A percentile compares a stretch with the other conserved stretches of the same genome.
These are phyloP conservation scores for Oncopodura yosiiana DNA, from an alignment of 1,140 invertebrate genomes.

Conservation along the genomic window DNA sequence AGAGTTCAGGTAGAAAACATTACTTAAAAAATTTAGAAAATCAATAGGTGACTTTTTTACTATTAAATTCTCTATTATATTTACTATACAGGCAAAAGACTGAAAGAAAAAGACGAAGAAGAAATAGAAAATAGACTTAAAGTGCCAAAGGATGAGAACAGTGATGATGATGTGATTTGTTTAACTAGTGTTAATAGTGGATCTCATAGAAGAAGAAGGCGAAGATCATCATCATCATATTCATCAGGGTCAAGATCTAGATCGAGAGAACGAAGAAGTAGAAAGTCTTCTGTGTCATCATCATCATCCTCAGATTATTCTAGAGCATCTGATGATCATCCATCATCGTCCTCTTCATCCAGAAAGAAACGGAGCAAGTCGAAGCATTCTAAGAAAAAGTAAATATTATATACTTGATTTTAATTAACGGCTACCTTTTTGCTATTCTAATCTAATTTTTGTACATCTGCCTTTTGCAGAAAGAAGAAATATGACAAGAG, in stretches of 20 bases:
- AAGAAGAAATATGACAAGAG: slow-evolving; percentile 4
- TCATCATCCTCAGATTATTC: not conserved
- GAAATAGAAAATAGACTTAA: not conserved
- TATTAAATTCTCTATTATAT: too few species aligned
- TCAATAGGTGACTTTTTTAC: too few species aligned
- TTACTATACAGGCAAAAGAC: not conserved
- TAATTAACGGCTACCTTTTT: not conserved
- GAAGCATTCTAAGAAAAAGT: slow-evolving; percentile 19
- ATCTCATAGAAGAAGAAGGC: slow-evolving; percentile 1
- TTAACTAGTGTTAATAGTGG: not conserved
- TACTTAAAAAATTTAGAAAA: too few species aligned
- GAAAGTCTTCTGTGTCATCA: not conserved
- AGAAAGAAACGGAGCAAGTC: slow-evolving; percentile 11
- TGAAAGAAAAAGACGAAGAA: slow-evolving; percentile 4
- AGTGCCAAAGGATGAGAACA: not conserved
- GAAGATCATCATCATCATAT: not conserved
- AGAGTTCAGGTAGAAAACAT: too few species aligned
- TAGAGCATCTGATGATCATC: not conserved
- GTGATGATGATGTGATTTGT: not conserved
- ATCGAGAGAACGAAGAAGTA: not conserved
- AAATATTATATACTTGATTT: not conserved
- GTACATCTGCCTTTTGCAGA: not conserved
- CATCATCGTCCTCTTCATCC: slow-evolving; percentile 3
- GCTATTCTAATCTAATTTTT: not conserved
- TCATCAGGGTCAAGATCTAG: not conserved